Conservation (phyloP, 2,888 invertebrate genomes). For the Zhuqinia jingwanae region DNA sequence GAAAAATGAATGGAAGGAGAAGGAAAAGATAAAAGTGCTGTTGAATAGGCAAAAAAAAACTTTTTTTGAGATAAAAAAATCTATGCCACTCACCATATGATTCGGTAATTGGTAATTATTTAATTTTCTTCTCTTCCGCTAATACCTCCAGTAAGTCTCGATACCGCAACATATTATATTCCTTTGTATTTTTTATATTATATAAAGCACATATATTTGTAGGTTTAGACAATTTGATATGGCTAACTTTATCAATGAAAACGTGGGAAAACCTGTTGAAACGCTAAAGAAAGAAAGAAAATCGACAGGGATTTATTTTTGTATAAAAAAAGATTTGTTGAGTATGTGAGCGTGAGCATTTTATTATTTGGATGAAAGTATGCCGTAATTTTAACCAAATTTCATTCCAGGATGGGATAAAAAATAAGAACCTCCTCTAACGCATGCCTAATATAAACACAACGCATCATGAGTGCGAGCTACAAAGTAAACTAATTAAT, state of each 20-base stretch:
- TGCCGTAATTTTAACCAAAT: too few species aligned
- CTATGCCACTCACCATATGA: slow-evolving; percentile 59
- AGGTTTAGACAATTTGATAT: not conserved
- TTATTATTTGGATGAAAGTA: too few species aligned
- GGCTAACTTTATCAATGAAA: not conserved
- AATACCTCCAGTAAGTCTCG: slow-evolving; percentile 39
- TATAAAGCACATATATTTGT: not conserved
- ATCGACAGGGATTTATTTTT: slow-evolving; percentile 7
- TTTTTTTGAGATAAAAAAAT: slow-evolving; percentile 42
- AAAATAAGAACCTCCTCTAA: not conserved
- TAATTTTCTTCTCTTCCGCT: slow-evolving; percentile 47
- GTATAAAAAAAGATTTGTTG: not conserved
- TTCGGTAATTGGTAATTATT: slow-evolving; percentile 67
- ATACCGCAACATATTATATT: too few species aligned
- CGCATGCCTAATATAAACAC: not conserved
- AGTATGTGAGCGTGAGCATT: not conserved
- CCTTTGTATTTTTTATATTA: not conserved
- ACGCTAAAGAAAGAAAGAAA: not conserved
- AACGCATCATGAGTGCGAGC: not conserved
- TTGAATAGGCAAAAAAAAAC: not conserved
- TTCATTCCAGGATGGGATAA: too few species aligned
- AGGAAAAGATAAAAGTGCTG: not conserved
- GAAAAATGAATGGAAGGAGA: slow-evolving; percentile 49
- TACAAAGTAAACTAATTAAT: slow-evolving; percentile 10
- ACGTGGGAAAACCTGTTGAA: slow-evolving; percentile 62